Base-by-base conservation (phyloP, 2,113 vertebrate species). In the Coptodon rendalli region DNA sequence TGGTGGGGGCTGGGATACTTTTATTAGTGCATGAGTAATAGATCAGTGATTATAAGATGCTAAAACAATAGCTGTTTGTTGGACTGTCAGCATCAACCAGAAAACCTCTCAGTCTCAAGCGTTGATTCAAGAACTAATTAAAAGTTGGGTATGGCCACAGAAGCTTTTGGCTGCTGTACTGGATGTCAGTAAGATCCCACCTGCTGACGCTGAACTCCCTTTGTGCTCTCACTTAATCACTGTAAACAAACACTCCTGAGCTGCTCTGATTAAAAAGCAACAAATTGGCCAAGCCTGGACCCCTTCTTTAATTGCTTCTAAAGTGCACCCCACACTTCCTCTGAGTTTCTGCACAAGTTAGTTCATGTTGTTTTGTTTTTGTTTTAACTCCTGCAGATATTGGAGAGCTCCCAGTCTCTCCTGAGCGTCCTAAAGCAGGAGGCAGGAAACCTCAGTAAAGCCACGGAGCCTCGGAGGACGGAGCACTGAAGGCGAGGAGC, bases 401-500 rank as follows among this genome's bases (percentile, higher is more conserved):
- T 99, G 95, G 97, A 99, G 94, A 98, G 97, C 91, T 99, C 98
- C 5, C 97, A 99, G 96, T 97, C 97, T 4, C 90, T 99, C 54
- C 97, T 99, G 6, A 97, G 94, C 12, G 97, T 97, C 31, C 94
- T 99, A 87, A 98, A 98, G 92, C 96, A 96, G 89, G 97, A 98
- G 89, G 95, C 96, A 0, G 97, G 96, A 78, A 97, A 97, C 92
- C 95, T 97, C 79, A 95, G 92, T 78, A 98, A 97, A 95, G 96
- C 95, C 85, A 78, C 73, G 11, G 73, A 13, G 27, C 73, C 73
- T 52, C 27, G 73, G 73, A 78, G 73, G 73, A 52, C 16, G 1
- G 45, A 78, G 73, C 45, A 78, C 45, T 78, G 45, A 78, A 78
- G 43, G 71, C 10, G 9, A 78, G 27, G 71, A 52, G 7, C 34